Conservation (phyloP, 2,888 invertebrate genomes). For the Mesorhabditis belari region DNA sequence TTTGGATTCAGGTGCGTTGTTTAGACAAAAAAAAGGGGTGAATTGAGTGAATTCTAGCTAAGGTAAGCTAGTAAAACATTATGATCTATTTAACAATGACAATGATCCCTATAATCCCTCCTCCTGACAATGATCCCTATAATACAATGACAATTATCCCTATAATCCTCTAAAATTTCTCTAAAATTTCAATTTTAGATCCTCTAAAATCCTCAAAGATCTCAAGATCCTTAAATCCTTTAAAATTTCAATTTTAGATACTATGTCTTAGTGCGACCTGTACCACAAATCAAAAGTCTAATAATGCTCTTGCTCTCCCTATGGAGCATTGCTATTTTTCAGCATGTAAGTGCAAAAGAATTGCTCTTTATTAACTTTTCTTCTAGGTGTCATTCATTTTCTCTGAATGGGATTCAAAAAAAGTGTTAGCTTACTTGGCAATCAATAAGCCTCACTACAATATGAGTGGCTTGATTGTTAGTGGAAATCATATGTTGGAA, state of each 20-base stretch:
- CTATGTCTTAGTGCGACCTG: conserved; percentile 30
- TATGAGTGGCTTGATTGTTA: conserved; percentile 13
- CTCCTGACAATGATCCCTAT: too few species aligned
- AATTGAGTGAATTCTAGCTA: too few species aligned
- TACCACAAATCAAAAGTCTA: conserved; percentile 13
- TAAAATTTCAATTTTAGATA: conserved; percentile 8
- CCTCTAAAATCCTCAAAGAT: too few species aligned
- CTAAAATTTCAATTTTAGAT: too few species aligned
- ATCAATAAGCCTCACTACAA: conserved; percentile 15
- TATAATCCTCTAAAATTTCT: too few species aligned
- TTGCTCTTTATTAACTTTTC: not conserved
- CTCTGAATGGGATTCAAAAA: conserved; percentile 26
- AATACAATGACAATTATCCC: too few species aligned
- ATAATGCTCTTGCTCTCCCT: conserved; percentile 19
- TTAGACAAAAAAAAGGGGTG: too few species aligned
- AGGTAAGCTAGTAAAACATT: too few species aligned
- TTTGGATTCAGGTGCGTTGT: conserved; percentile 31
- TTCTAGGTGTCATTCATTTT: conserved; percentile 33
- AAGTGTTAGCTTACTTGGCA: conserved; percentile 18
- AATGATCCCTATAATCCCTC: too few species aligned
- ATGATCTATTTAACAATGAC: too few species aligned
- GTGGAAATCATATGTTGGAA: conserved; percentile 30
- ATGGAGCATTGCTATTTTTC: conserved; percentile 24
- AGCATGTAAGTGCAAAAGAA: conserved; percentile 22
- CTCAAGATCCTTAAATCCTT: too few species aligned